Percentiles rank a stretch among this genome's conserved stretches.
Conservation (phyloP, 2,797 vertebrate species). For the Enteromius mattozi region DNA sequence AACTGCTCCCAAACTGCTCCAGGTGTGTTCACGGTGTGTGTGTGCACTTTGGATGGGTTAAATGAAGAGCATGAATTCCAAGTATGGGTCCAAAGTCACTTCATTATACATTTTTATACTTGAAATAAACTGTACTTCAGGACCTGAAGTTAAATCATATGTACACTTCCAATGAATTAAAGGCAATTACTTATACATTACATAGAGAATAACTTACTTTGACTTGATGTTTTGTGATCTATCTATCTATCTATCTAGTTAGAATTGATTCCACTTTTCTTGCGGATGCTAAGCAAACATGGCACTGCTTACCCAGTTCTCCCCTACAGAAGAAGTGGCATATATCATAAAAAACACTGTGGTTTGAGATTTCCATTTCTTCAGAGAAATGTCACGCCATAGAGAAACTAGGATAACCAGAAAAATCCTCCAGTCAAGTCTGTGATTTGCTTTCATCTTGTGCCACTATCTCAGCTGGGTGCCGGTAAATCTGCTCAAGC, state of each 20-base stretch:
- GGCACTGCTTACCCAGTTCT: background rate
- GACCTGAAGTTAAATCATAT: background rate
- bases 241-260: background rate
- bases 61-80: no score
- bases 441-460: constrained; percentile 38
- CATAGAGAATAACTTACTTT: background rate
- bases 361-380: background rate
- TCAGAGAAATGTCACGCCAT: constrained; percentile 8
- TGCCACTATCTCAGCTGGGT: constrained; percentile 27
- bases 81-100: no score
- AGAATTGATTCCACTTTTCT: background rate
- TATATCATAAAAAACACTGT: background rate
- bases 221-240: background rate
- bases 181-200: background rate
- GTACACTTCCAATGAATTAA: background rate
- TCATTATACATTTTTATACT: background rate
- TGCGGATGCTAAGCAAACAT: background rate
- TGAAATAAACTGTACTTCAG: background rate
- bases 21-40: no score
- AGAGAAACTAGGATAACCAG: constrained; percentile 15
- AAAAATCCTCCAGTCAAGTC: constrained; percentile 15
- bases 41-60: no score
- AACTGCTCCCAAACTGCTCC: no score
- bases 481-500: constrained; percentile 13
- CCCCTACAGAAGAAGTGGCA: background rate